Percentiles rank a stretch among this genome's conserved stretches.
These are phyloP conservation scores for Megalops atlanticus DNA, from an alignment of 2,113 vertebrate species.

Conservation along the genomic window DNA sequence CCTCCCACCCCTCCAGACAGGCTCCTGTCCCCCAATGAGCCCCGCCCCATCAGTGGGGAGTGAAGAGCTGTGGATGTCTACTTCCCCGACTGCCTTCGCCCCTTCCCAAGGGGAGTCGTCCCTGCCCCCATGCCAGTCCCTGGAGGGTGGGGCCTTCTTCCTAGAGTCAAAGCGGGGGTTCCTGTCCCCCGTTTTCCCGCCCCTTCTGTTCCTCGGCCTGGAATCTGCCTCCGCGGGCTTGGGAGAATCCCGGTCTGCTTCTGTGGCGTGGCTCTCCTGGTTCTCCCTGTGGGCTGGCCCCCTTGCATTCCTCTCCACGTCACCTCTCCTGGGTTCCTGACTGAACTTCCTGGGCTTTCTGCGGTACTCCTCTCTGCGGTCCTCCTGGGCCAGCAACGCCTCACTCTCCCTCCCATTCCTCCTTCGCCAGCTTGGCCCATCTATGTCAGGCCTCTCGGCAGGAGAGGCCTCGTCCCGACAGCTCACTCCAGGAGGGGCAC, in stretches of 20 bases:
- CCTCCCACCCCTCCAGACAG: constrained; percentile 49
- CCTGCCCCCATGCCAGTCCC: constrained; percentile 72
- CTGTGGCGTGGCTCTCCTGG: constrained; percentile 20
- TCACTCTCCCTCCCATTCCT: constrained; percentile 14
- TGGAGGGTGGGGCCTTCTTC: constrained; percentile 62
- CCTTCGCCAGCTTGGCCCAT: constrained; percentile 53
- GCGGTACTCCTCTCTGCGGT: constrained; percentile 39
- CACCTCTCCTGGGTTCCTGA: constrained; percentile 53
- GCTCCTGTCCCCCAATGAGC: constrained; percentile 27
- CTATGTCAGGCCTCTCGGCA: constrained; percentile 39
- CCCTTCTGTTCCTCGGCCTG: constrained; percentile 40
- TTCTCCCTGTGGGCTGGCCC: constrained; percentile 38
- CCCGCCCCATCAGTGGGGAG: constrained; percentile 37
- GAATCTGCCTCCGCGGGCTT: constrained; percentile 37
- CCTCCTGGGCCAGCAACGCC: constrained; percentile 27
- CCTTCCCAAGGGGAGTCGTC: constrained; percentile 66
- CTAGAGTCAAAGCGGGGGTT: constrained; percentile 50
- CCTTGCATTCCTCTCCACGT: constrained; percentile 38
- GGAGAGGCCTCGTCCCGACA: constrained; percentile 21
- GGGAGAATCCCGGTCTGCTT: constrained; percentile 19
- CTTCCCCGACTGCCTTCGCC: constrained; percentile 60
- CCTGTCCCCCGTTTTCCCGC: constrained; percentile 38
- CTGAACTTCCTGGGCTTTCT: constrained; percentile 54
- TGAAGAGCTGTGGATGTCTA: constrained; percentile 51
- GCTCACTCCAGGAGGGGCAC: constrained; percentile 16